Conservation (phyloP, 2,888 invertebrate genomes). For the Brachypalpus laphriformis region DNA sequence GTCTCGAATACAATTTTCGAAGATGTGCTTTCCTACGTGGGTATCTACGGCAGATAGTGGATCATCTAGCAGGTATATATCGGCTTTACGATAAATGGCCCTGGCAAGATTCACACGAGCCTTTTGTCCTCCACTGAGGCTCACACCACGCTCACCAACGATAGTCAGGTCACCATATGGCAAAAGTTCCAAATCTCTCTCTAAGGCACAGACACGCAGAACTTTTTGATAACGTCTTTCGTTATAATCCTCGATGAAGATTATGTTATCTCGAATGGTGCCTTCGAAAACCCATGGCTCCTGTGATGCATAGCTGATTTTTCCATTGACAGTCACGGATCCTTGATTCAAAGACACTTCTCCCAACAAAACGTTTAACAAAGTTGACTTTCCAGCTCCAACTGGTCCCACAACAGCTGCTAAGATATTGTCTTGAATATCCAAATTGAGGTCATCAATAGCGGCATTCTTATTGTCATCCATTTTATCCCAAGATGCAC, state of each 20-base stretch:
- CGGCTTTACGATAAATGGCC: conserved; percentile 89
- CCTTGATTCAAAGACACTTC: conserved; percentile 88
- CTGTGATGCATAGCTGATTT: conserved; percentile 90
- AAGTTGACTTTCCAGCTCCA: conserved; percentile 90
- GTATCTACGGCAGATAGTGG: conserved; percentile 91
- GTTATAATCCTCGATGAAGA: conserved; percentile 91
- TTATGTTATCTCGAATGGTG: conserved; percentile 94
- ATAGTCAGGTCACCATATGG: conserved; percentile 84
- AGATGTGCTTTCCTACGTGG: conserved; percentile 89
- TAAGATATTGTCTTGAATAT: conserved; percentile 78
- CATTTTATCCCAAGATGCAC: conserved; percentile 84
- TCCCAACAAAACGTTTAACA: conserved; percentile 89
- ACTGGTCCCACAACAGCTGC: conserved; percentile 88
- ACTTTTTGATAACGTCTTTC: conserved; percentile 84
- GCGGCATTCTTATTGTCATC: conserved; percentile 77
- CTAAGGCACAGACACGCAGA: conserved; percentile 85
- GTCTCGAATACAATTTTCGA: conserved; percentile 88
- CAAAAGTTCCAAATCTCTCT: conserved; percentile 86
- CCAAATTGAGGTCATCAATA: conserved; percentile 83
- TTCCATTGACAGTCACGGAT: conserved; percentile 85
- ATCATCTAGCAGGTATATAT: conserved; percentile 91
- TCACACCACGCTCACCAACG: conserved; percentile 88
- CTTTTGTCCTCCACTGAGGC: conserved; percentile 89
- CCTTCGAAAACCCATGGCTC: conserved; percentile 92
- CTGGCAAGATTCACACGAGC: conserved; percentile 90